Base-by-base conservation (phyloP, 2,888 invertebrate genomes). In the Rhagonycha fulva region DNA sequence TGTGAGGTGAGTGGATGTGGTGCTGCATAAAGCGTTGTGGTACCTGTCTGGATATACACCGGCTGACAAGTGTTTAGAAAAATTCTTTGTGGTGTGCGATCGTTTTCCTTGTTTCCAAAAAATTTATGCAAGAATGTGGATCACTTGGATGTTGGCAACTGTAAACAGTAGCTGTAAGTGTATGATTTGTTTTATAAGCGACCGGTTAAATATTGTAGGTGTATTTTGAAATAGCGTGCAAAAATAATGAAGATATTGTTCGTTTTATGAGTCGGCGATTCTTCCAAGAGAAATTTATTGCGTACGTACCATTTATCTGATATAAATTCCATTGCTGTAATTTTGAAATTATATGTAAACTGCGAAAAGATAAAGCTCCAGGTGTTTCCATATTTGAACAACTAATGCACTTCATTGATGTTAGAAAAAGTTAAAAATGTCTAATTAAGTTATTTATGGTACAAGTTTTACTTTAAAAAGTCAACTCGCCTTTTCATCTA, bases 101-200 rank as follows among this genome's bases (percentile, higher is more conserved):
- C 63, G 62, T 70, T 74, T 77, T 70, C 63, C 72, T 75, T 70
- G 72, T 72, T 75, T 74, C 78, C 72, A 72, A 72, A 75, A 75
- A 72, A 79, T 77, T 79, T 80, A 80, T 80, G 80, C 80, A 80
- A 77, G 80, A 79, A 80, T 80, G 80, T 77, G 77, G 77, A 75
- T 78, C 77, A 75, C 68, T 78, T 80, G 80, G 80, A 80, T 77
- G 78, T 75, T 69, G 70, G 74, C 73, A 70, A 76, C 77, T 75
- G 80, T 80, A 79, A 79, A 79, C 80, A 80, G 80, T 77, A 79
- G 80, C 80, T 79, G 80, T 80, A 78, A 80, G 80, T 80, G 78
- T 76, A 78, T 78, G 78, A 77, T 76, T 80, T 76, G 76, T 72
- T 77, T 62, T 62, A 62, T 70, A 47, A 23, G 74, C 68, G 68